phyloP scores from a whole-genome alignment of 2,113 vertebrate genomes.

The Salvelinus fontinalis region DNA sequence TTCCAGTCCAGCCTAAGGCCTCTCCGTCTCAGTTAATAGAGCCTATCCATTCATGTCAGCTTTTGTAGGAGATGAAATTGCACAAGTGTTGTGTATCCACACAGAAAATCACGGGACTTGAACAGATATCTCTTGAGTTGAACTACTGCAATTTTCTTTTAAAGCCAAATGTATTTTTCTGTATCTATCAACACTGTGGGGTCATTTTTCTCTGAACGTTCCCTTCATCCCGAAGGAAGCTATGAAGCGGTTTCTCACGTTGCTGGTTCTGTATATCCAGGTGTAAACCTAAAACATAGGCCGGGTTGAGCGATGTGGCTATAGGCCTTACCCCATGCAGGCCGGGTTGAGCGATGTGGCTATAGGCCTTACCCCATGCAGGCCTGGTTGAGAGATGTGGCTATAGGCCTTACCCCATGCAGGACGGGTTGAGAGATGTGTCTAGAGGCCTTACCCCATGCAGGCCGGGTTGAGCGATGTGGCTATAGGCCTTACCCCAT shows the following conservation, averaged over 20 bases:
- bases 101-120: constrained; percentile 59
- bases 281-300: constrained; percentile 6
- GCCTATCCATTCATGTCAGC: constrained; percentile 80
- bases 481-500: not conserved
- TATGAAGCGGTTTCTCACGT: constrained; percentile 40
- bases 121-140: constrained; percentile 58
- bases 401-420: not conserved
- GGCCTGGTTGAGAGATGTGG: constrained; percentile 39
- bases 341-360: constrained; percentile 38
- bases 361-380: not conserved
- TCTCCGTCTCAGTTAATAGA: constrained; percentile 76
- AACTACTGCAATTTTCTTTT: constrained; percentile 63
- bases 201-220: constrained; percentile 28
- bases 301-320: constrained; percentile 36
- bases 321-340: not conserved
- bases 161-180: constrained; percentile 54
- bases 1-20: constrained; percentile 72
- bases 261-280: constrained; percentile 56
- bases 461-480: constrained; percentile 39
- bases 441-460: not conserved
- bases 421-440: constrained; percentile 38
- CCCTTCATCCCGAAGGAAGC: constrained; percentile 12
- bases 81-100: constrained; percentile 69
- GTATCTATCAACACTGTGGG: constrained; percentile 51
- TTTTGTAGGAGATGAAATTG: constrained; percentile 74